Base-by-base conservation (phyloP, 2,888 invertebrate species). In the Scaeva pyrastri region DNA sequence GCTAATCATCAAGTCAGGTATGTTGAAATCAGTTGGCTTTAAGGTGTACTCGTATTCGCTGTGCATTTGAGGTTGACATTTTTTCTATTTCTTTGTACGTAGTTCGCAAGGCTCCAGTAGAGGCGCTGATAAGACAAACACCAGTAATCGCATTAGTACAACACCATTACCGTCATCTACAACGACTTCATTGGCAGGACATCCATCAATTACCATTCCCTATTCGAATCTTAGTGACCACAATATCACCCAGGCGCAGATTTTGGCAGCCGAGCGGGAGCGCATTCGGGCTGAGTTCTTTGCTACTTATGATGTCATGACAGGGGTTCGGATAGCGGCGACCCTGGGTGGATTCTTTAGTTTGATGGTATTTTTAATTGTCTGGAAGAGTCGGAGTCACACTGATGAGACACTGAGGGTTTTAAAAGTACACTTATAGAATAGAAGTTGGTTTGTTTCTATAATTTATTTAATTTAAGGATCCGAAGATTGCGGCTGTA, bases 251-350 rank as follows among this genome's bases (percentile, higher is more conserved):
- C 89, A 89, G 62, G 90, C 91, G 26, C 90, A 91, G 87, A 89
- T 90, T 85, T 75, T 89, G 83, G 91, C 90, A 5, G 93, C 93
- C 89, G 95, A 95, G 89, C 94, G 95, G 75, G 96, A 96, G 91
- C 94, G 95, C 90, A 94, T 95, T 90, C 95, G 96, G 90, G 94
- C 95, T 90, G 96, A 96, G 91, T 97, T 97, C 93, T 97, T 97
- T 94, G 96, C 96, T 90, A 97, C 97, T 45, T 98, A 98, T 93
- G 97, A 98, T 94, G 96, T 96, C 92, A 97, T 97, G 97, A 98
- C 97, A 90, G 98, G 98, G 88, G 95, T 98, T 88, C 95, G 97
- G 88, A 98, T 98, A 93, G 98, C 98, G 89, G 97, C 97, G 89
- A 98, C 98, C 3, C 94, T 98, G 71, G 97, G 97, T 90, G 97